These are phyloP conservation scores for Drosophila austrosaltans DNA, from an alignment of 2,888 invertebrate species.

Conservation along the genomic window DNA sequence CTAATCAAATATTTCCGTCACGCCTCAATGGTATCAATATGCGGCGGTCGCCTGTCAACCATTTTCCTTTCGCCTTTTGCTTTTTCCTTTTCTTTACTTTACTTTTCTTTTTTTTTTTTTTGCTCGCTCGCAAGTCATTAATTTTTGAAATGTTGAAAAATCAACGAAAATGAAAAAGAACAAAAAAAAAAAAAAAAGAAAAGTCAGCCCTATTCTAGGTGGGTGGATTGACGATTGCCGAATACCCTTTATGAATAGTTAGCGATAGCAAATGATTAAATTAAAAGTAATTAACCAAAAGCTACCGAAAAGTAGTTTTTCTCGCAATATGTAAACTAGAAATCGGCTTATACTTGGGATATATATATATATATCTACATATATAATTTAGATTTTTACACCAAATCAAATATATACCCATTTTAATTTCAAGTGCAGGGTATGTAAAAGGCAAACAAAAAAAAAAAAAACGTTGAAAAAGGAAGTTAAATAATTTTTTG, in stretches of 20 bases:
- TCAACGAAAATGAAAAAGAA: constrained; percentile 11
- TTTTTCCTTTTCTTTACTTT: background rate
- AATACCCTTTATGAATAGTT: background rate
- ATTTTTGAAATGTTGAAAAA: constrained; percentile 56
- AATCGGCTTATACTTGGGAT: too few relatives aligned
- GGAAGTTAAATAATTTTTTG: constrained; percentile 15
- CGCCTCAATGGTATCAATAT: constrained; percentile 61
- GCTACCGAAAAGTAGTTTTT: too few relatives aligned
- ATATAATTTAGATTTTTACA: too few relatives aligned
- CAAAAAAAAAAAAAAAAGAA: constrained; percentile 4
- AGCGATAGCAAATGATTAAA: too few relatives aligned
- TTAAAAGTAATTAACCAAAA: too few relatives aligned
- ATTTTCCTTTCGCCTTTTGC: background rate
- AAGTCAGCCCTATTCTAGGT: background rate
- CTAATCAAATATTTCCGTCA: constrained; percentile 70
- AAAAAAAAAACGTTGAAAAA: background rate
- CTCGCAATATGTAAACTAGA: too few relatives aligned
- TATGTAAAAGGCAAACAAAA: background rate
- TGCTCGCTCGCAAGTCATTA: constrained; percentile 60
- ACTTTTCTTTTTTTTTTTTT: constrained; percentile 3
- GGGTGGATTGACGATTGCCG: background rate
- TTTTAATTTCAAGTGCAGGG: background rate
- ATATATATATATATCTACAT: too few relatives aligned
- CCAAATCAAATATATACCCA: too few relatives aligned
- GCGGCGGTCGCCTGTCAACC: constrained; percentile 1